A percentile compares a stretch with the other conserved stretches of the same genome.
Evolutionary conservation across 2,888 invertebrate genomes (phyloP).

Genomic region (Zygogramma bicolorata): DNA sequence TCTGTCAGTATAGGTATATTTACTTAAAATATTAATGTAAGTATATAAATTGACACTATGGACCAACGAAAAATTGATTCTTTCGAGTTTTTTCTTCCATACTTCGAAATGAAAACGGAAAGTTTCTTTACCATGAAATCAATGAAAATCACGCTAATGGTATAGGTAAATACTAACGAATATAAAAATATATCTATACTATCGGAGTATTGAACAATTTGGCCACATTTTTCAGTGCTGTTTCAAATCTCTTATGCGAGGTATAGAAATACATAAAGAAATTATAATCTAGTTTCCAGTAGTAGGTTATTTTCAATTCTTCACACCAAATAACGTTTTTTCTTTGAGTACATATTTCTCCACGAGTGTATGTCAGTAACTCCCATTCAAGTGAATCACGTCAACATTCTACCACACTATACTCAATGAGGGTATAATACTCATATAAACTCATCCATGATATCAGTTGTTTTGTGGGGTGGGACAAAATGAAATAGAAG

Average conservation of each 20-base stretch:
- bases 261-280: neutral
- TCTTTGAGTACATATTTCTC: neutral
- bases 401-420: neutral
- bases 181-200: neutral
- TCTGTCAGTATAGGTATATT: too few relatives aligned
- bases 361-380: neutral
- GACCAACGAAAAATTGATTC: too few relatives aligned
- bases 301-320: too few relatives aligned
- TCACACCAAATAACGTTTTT: neutral
- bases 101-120: too few relatives aligned
- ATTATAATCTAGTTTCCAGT: too few relatives aligned
- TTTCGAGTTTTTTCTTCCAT: too few relatives aligned
- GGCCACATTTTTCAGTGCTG: neutral
- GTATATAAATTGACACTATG: too few relatives aligned
- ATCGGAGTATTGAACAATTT: too few relatives aligned
- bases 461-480: neutral
- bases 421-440: neutral
- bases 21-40: too few relatives aligned
- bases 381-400: too few relatives aligned
- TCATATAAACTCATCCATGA: neutral
- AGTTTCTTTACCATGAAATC: too few relatives aligned
- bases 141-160: too few relatives aligned
- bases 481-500: neutral
- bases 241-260: neutral
- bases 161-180: neutral